These are phyloP conservation scores for Brachionus calyciflorus DNA, from an alignment of 1,140 invertebrate species.

Conservation along the genomic window DNA sequence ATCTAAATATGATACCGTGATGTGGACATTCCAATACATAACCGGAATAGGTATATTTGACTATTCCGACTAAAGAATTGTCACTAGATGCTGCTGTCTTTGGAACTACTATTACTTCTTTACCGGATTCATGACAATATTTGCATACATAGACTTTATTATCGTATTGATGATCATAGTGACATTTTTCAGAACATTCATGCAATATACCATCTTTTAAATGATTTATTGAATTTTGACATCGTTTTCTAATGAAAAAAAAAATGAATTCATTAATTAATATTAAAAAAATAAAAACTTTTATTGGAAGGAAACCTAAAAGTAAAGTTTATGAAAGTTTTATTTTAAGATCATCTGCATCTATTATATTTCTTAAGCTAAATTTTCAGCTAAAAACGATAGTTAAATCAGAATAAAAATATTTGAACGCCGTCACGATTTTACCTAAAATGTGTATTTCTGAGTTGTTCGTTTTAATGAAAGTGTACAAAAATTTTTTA, in stretches of 20 bases:
- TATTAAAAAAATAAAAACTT: neutral
- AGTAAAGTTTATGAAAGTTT: too few species aligned
- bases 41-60: slow-evolving; percentile 76
- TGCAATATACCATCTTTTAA: slow-evolving; percentile 69
- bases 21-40: slow-evolving; percentile 75
- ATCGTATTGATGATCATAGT: slow-evolving; percentile 75
- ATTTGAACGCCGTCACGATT: too few species aligned
- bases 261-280: neutral
- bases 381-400: too few species aligned
- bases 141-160: slow-evolving; percentile 75
- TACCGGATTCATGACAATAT: slow-evolving; percentile 66
- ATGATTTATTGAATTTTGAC: slow-evolving; percentile 75
- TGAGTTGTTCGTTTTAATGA: too few species aligned
- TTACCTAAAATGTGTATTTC: too few species aligned
- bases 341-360: too few species aligned
- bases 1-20: slow-evolving; percentile 78
- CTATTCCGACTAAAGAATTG: slow-evolving; percentile 67
- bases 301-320: too few species aligned
- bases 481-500: too few species aligned
- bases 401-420: too few species aligned
- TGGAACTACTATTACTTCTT: slow-evolving; percentile 67
- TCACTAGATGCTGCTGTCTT: slow-evolving; percentile 66
- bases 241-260: slow-evolving; percentile 57
- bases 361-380: too few species aligned
- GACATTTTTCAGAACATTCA: slow-evolving; percentile 59